Percentiles rank a stretch among this genome's conserved stretches.
phyloP scores from a whole-genome alignment of 2,113 vertebrate species.

The Halichoeres trimaculatus region DNA sequence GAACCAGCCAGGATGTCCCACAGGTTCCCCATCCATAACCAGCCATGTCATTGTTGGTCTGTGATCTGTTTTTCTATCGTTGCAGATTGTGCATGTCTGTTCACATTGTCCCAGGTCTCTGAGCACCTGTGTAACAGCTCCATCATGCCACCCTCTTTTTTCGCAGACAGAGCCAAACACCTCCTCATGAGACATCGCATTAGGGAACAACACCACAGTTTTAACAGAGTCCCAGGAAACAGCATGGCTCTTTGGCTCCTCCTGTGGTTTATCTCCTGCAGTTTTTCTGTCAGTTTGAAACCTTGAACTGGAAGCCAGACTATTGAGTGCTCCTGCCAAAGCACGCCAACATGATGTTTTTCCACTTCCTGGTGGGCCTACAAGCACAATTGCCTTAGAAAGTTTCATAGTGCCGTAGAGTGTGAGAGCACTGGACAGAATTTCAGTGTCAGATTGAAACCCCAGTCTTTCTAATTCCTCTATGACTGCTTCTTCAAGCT shows the following conservation, averaged over 20 bases:
- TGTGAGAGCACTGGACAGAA: slow-evolving; percentile 69
- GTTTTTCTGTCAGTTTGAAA: not conserved
- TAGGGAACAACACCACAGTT: slow-evolving; percentile 84
- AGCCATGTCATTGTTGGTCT: slow-evolving; percentile 80
- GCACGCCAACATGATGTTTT: slow-evolving; percentile 85
- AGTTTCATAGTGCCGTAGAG: slow-evolving; percentile 82
- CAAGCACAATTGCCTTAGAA: slow-evolving; percentile 80
- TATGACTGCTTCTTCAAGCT: slow-evolving; percentile 69
- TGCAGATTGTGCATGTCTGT: not conserved
- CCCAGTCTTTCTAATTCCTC: slow-evolving; percentile 76
- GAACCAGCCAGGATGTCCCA: slow-evolving; percentile 80
- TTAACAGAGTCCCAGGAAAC: slow-evolving; percentile 73
- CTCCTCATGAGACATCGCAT: slow-evolving; percentile 82
- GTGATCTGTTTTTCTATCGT: slow-evolving; percentile 3
- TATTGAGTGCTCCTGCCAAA: slow-evolving; percentile 82
- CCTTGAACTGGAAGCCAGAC: slow-evolving; percentile 63
- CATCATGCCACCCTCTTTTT: slow-evolving; percentile 81
- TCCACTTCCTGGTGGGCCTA: slow-evolving; percentile 87
- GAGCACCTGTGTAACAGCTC: slow-evolving; percentile 73
- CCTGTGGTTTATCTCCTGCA: slow-evolving; percentile 4
- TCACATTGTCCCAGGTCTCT: slow-evolving; percentile 51
- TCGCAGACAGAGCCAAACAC: slow-evolving; percentile 80
- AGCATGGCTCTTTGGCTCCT: slow-evolving; percentile 7
- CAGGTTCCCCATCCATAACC: slow-evolving; percentile 85
- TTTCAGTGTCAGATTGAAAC: slow-evolving; percentile 66